Evolutionary conservation across 2,113 vertebrate species (phyloP), one percentile per base, ranked within the genome.

Genomic region (Nasalis larvatus): DNA sequence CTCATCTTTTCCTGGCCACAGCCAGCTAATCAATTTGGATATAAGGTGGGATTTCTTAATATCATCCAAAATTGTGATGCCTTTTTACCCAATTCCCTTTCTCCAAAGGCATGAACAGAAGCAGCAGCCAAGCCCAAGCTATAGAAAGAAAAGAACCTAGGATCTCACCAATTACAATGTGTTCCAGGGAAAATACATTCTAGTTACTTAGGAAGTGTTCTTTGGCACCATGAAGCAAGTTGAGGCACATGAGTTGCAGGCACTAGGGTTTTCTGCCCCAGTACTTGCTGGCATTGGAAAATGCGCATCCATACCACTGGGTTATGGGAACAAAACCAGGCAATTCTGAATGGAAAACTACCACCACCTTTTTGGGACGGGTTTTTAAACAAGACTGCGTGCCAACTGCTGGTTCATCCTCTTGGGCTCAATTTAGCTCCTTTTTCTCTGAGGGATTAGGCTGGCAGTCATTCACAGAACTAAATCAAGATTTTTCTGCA

Each of bases 61-160:
- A 16, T 97, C 78, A 92, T 92, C 56, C 90, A 66, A 96, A 95
- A 76, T 58, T 95, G 89, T 95, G 69, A 47, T 8, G 27, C 54
- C 32, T 92, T 86, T 98, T 97, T 96, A 93, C 95, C 90, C 97
- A 94, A 71, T 80, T 47, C 14, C 58, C 56, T 35, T 69, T 95
- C 97, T 81, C 56, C 81, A 95, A 66, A 97, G 20, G 69, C 23
- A 27, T 58, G 87, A 98, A 47, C 77, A 92, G 60, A 71, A 0
- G 17, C 68, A 0, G 12, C 73, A 96, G 96, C 68, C 74, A 69
- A 95, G 40, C 23, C 74, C 52, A 69, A 74, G 73, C 30, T 93
- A 88, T 52, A 82, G 95, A 87, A 96, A 82, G 52, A 96, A 96
- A 98, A 97, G 87, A 92, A 97, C 49, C 8, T 1, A 84, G 71